Percentiles rank a stretch among this genome's conserved stretches.
Evolutionary conservation across 2,797 vertebrate genomes (phyloP).

Genomic region (Rousettus madagascariensis): DNA sequence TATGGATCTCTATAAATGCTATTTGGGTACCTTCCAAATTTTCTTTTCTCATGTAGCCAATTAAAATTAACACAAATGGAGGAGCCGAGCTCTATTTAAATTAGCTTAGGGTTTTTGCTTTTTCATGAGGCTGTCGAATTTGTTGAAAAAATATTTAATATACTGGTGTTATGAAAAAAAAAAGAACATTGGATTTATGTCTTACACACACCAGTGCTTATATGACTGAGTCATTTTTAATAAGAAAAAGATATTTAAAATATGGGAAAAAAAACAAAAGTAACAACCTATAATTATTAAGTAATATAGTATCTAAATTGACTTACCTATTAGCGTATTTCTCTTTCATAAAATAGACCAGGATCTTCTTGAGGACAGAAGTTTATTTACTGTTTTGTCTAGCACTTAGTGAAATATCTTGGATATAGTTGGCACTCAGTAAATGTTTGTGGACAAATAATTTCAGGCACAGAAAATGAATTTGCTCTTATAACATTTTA

Average conservation of each 20-base stretch:
- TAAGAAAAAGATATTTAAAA: slow-evolving; percentile 18
- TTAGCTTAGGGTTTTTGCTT: neutral
- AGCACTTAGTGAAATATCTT: neutral
- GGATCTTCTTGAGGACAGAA: neutral
- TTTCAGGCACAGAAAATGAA: neutral
- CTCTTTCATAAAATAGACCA: neutral
- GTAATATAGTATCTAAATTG: no score
- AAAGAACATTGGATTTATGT: neutral
- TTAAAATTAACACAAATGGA: slow-evolving; percentile 33
- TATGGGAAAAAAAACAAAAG: neutral
- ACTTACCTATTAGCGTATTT: neutral
- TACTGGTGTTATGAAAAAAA: neutral
- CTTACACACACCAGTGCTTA: neutral
- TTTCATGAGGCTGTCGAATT: neutral
- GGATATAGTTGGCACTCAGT: neutral
- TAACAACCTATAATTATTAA: neutral
- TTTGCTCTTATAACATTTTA: neutral
- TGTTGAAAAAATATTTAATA: slow-evolving; percentile 4
- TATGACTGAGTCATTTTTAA: neutral
- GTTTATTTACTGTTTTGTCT: neutral
- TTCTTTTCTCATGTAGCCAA: neutral
- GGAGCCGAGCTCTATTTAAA: neutral
- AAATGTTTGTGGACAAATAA: neutral
- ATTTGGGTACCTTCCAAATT: neutral
- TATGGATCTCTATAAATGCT: slow-evolving; percentile 46